phyloP scores from a whole-genome alignment of 2,797 vertebrate genomes.

The Tapera naevia region DNA sequence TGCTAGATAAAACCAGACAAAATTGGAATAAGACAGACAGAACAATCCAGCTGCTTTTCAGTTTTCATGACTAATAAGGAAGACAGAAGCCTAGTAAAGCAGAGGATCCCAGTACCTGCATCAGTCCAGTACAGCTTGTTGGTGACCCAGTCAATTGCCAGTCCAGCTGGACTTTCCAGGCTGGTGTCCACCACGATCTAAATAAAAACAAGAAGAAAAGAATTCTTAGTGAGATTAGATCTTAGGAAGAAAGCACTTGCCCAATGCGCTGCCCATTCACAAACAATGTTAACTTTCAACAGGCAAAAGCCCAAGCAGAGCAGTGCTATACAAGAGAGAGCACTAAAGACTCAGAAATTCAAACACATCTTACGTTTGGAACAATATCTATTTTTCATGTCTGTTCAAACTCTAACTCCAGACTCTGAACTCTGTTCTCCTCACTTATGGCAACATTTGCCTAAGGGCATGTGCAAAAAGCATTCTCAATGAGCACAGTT shows the following conservation, averaged over 20 bases:
- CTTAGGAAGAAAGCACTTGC: not conserved
- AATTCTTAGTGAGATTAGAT: not conserved
- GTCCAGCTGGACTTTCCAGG: constrained; percentile 94
- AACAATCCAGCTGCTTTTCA: not conserved
- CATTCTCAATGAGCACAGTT: not conserved
- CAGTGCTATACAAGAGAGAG: not conserved
- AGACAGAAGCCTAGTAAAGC: not conserved
- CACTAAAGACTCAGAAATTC: not conserved
- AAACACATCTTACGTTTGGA: not conserved
- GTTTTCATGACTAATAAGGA: not conserved
- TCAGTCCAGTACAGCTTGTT: constrained; percentile 98
- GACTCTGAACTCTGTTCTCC: not conserved
- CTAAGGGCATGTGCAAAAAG: not conserved
- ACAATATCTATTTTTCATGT: not conserved
- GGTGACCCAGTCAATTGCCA: constrained; percentile 97
- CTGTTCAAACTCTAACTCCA: not conserved
- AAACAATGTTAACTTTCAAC: not conserved
- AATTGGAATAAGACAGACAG: not conserved
- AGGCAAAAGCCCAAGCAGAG: not conserved
- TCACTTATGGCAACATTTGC: not conserved
- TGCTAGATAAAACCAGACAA: not conserved
- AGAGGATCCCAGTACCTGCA: constrained; percentile 83
- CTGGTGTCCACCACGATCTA: constrained; percentile 96
- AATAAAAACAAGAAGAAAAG: constrained; percentile 48
- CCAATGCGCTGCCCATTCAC: not conserved